phyloP scores from a whole-genome alignment of 2,113 vertebrate species.

The Gymnogyps californianus region DNA sequence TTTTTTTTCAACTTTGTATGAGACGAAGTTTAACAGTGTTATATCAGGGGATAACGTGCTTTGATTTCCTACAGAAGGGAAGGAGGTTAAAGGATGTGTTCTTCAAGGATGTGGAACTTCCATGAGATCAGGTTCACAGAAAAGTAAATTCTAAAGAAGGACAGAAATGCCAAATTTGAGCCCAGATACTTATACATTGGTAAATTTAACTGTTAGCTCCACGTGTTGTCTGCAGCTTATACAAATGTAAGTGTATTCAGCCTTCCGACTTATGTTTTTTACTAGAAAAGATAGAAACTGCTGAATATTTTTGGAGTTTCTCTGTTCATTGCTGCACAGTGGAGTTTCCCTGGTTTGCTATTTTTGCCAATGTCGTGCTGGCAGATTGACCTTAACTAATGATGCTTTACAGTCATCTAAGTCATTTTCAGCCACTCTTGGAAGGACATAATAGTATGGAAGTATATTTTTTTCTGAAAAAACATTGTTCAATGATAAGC shows the following conservation, averaged over 20 bases:
- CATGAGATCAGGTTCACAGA: not conserved
- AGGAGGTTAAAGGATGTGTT: not conserved
- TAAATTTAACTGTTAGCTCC: not conserved
- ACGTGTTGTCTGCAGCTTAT: not conserved
- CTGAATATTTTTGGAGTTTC: not conserved
- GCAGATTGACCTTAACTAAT: not conserved
- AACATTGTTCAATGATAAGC: not conserved
- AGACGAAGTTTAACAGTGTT: not conserved
- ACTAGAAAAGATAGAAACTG: not conserved
- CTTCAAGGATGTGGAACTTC: not conserved
- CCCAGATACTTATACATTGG: not conserved
- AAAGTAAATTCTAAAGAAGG: not conserved
- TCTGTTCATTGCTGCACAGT: not conserved
- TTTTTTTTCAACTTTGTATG: not conserved
- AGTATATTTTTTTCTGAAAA: not conserved
- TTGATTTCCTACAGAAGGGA: not conserved
- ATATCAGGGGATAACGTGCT: not conserved
- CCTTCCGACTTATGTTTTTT: not conserved
- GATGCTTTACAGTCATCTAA: not conserved
- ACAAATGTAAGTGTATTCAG: not conserved
- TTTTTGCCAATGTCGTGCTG: not conserved
- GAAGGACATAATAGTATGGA: not conserved
- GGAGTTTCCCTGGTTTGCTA: not conserved
- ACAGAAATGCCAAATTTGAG: not conserved
- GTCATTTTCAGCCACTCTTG: not conserved